These are phyloP conservation scores for Benthosema pterotum DNA, from an alignment of 2,797 vertebrate genomes.

Conservation along the genomic window DNA sequence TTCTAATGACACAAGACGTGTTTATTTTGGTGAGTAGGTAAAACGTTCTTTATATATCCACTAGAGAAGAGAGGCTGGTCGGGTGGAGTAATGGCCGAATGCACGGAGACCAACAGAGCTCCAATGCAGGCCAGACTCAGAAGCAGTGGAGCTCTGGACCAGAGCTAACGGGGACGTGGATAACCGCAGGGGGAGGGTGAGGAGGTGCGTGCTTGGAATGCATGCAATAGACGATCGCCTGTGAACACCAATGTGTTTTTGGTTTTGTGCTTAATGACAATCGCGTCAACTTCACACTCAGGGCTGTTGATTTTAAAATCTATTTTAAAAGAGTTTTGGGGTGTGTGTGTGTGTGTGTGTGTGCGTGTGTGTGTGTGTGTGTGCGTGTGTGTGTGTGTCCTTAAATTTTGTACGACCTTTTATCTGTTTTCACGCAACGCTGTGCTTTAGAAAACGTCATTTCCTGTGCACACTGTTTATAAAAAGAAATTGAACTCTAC, in stretches of 20 bases:
- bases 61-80: too few relatives aligned
- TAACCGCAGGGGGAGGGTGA: too few relatives aligned
- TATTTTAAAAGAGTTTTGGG: not conserved
- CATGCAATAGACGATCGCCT: too few relatives aligned
- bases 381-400: constrained; percentile 10
- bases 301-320: constrained; percentile 28
- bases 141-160: too few relatives aligned
- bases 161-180: too few relatives aligned
- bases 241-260: constrained; percentile 22
- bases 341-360: constrained; percentile 17
- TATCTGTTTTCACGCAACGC: constrained; percentile 7
- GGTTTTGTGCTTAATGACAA: not conserved
- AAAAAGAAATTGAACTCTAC: constrained; percentile 30
- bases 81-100: too few relatives aligned
- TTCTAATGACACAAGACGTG: too few relatives aligned
- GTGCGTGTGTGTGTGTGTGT: constrained; percentile 18
- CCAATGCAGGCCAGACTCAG: too few relatives aligned
- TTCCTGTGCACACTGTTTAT: constrained; percentile 19
- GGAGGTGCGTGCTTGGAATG: too few relatives aligned
- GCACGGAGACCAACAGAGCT: too few relatives aligned
- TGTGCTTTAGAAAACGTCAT: not conserved
- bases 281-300: constrained; percentile 38
- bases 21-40: too few relatives aligned
- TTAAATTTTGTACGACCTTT: constrained; percentile 31
- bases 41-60: too few relatives aligned